Evolutionary conservation across 2,797 vertebrate species (phyloP).

Genomic region (Taeniopygia guttata): DNA sequence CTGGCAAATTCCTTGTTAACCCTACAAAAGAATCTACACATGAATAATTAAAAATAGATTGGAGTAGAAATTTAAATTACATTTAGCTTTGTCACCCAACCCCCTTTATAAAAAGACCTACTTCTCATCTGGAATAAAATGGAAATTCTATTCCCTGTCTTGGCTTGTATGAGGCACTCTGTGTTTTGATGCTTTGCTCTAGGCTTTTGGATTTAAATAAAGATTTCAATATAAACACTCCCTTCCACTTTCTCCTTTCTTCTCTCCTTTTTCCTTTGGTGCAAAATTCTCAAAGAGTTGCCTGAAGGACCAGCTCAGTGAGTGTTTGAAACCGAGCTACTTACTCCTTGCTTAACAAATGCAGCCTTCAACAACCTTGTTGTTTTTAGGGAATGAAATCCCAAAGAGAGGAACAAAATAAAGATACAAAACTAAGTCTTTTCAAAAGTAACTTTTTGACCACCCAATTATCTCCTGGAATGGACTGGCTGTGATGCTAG

Average conservation of each 20-base stretch:
- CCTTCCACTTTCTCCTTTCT: constrained; percentile 21
- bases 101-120: constrained; percentile 9
- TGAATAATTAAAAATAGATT: constrained; percentile 56
- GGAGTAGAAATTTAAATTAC: constrained; percentile 16
- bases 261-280: background rate
- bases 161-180: background rate
- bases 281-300: background rate
- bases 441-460: background rate
- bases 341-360: background rate
- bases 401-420: background rate
- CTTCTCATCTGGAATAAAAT: constrained; percentile 17
- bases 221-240: constrained; percentile 1
- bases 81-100: constrained; percentile 8
- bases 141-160: constrained; percentile 33
- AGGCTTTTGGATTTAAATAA: constrained; percentile 43
- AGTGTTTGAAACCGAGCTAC: background rate
- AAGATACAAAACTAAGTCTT: background rate
- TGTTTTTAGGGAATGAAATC: background rate
- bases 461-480: background rate
- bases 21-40: constrained; percentile 34
- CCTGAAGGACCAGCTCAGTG: background rate
- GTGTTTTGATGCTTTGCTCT: constrained; percentile 21
- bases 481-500: background rate
- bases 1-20: constrained; percentile 52
- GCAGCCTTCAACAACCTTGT: background rate